phyloP scores from a whole-genome alignment of 2,797 vertebrate species.

The Leuciscus waleckii region DNA sequence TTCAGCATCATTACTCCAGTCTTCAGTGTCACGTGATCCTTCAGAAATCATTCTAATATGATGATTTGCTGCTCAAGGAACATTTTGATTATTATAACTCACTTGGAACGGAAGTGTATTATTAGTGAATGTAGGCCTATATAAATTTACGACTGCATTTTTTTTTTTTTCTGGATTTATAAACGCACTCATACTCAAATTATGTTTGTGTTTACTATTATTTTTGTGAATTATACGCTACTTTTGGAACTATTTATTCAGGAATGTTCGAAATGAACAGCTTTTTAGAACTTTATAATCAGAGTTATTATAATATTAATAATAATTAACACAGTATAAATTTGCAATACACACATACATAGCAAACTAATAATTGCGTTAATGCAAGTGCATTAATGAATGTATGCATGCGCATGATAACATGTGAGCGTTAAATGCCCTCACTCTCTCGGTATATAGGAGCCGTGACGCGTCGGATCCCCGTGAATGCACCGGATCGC shows the following conservation, averaged over 20 bases:
- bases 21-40: too few species aligned
- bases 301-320: background rate
- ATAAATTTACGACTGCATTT: too few species aligned
- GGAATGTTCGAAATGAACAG: background rate
- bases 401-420: background rate
- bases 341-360: background rate
- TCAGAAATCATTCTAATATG: too few species aligned
- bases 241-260: background rate
- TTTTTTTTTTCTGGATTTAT: background rate
- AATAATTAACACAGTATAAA: background rate
- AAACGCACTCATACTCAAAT: background rate
- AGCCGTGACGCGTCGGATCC: conserved; percentile 30
- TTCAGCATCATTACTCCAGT: too few species aligned
- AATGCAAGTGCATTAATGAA: background rate
- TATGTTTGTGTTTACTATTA: background rate
- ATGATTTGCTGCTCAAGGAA: too few species aligned
- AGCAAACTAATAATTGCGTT: background rate
- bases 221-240: background rate
- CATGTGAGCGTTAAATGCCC: background rate
- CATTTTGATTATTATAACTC: too few species aligned
- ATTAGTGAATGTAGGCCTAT: background rate
- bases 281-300: background rate
- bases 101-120: background rate
- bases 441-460: conserved; percentile 22
- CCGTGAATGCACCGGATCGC: conserved; percentile 29